Percentiles rank a stretch among this genome's conserved stretches.
Conservation (phyloP, 2,888 invertebrate genomes). For the Epirrita christyi region DNA sequence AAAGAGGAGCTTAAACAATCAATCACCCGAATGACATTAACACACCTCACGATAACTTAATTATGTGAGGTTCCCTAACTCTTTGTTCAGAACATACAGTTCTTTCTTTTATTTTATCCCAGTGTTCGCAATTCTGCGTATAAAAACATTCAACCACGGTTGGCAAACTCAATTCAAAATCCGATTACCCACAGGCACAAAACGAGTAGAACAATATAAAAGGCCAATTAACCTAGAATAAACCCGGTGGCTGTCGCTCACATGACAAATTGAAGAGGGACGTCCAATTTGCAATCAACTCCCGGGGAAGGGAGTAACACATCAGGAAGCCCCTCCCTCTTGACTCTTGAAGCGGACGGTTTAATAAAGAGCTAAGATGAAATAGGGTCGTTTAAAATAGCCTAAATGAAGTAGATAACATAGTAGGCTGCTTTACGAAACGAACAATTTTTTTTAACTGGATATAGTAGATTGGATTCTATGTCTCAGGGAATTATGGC, state of each 20-base stretch:
- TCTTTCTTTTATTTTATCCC: background rate
- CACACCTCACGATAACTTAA: background rate
- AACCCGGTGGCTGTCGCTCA: slow-evolving; percentile 30
- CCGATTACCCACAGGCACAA: slow-evolving; percentile 13
- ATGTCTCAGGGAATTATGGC: too few species aligned
- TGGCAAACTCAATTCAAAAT: slow-evolving; percentile 16
- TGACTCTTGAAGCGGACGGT: slow-evolving; percentile 16
- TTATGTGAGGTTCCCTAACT: background rate
- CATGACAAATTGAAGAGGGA: slow-evolving; percentile 30
- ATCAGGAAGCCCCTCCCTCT: slow-evolving; percentile 7
- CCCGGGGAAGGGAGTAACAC: slow-evolving; percentile 10
- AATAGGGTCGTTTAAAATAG: background rate
- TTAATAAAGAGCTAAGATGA: slow-evolving; percentile 19
- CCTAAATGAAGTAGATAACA: background rate
- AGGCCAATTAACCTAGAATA: slow-evolving; percentile 31
- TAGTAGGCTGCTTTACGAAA: too few species aligned
- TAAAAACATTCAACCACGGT: background rate
- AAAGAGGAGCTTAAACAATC: background rate
- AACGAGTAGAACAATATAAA: slow-evolving; percentile 24
- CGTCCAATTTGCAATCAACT: slow-evolving; percentile 25
- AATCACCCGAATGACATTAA: background rate
- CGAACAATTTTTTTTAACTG: too few species aligned
- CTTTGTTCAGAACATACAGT: background rate
- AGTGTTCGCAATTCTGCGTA: background rate
- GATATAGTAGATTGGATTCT: too few species aligned